Evolutionary conservation across 2,797 vertebrate species (phyloP), one percentile per base, ranked within the genome.

Genomic region (Lutjanus campechanus): DNA sequence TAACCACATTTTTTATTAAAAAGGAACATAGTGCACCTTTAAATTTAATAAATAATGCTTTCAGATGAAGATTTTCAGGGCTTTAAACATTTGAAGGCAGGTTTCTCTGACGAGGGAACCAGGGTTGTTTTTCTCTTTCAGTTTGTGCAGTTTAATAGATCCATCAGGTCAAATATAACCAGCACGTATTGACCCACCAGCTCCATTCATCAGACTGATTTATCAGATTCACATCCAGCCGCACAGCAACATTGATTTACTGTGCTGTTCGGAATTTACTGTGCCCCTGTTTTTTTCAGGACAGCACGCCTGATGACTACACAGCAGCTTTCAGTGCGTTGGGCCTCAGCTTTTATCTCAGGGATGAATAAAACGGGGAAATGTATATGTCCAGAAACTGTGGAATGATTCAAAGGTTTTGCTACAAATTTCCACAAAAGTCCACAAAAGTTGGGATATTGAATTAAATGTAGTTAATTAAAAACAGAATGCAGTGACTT

Each of bases 191-290:
- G 90, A 91, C 71, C 75, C 62, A 54, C 12, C 77, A 46, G 69
- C 77, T 68, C 66, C 49, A 46, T 78, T 85, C 77, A 71, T 74
- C 69, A 87, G 59, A 41, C 61, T 83, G 69, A 90, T 87, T 81
- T 78, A 91, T 87, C 78, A 79, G 69, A 71, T 69, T 61, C 79
- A 64, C 67, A 49, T 81, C 58, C 75, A 76, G 62, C 59, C 40
- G 19, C 58, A 29, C 69, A 54, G 10, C 77, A 25, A 0, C 82
- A 90, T 92, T 65, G 90, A 93, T 91, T 75, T 8, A n/a, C 54
- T 79, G 56, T 20, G 54, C 66, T 43, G 4, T 47, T 43, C 54
- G 5, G 11, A 41, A 16, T 69, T 15, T 20, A 40, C 61, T 47
- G 51, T 61, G 73, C 5, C 77, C 53, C 29, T 36, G 29, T 54